phyloP scores from a whole-genome alignment of 2,888 invertebrate genomes.

The Mythimna loreyi region DNA sequence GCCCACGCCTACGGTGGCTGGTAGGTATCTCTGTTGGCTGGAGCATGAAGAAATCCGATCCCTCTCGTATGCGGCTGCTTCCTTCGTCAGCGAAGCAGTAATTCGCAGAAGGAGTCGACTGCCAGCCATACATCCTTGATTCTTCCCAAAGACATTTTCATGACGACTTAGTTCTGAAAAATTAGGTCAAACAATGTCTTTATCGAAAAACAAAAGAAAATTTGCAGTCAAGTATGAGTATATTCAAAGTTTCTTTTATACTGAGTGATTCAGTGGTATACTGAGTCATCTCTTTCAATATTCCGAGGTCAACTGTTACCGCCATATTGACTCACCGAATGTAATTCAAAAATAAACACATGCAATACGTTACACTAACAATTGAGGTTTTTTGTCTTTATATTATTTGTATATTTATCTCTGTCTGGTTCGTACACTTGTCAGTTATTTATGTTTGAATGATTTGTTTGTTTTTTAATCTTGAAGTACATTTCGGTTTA shows the following conservation, averaged over 20 bases:
- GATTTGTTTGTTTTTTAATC: conserved; percentile 27
- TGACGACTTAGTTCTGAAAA: background rate
- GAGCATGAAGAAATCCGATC: no score
- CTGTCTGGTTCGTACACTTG: conserved; percentile 29
- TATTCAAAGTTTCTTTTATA: conserved; percentile 57
- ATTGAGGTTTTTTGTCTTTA: conserved; percentile 44
- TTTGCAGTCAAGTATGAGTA: background rate
- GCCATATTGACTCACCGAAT: conserved; percentile 73
- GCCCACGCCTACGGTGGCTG: no score
- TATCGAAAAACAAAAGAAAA: conserved; percentile 9
- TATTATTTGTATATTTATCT: conserved; percentile 44
- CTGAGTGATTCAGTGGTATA: conserved; percentile 73
- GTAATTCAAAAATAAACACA: conserved; percentile 72
- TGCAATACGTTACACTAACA: conserved; percentile 47
- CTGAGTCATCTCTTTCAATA: conserved; percentile 72
- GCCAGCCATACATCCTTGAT: no score
- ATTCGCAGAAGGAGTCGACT: no score
- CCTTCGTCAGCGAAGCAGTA: no score
- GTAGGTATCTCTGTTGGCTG: no score
- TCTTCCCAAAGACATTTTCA: no score
- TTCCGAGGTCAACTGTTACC: conserved; percentile 75
- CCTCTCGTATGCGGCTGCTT: no score
- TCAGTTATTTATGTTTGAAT: conserved; percentile 42
- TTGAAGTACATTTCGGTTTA: conserved; percentile 20
- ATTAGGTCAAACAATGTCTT: background rate